These are phyloP conservation scores for Drosophila cognata DNA, from an alignment of 2,888 invertebrate genomes.

Conservation along the genomic window DNA sequence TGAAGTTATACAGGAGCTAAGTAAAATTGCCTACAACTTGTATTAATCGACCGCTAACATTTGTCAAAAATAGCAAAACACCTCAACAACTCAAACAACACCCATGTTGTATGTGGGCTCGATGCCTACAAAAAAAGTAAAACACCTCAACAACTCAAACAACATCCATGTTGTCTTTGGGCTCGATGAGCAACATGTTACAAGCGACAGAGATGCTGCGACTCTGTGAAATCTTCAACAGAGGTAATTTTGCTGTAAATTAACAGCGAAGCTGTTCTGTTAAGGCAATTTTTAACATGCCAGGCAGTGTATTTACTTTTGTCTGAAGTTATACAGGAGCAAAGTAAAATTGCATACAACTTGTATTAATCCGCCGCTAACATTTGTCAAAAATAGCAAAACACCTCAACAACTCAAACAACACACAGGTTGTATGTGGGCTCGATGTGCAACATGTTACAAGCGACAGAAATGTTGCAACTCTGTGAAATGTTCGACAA, in stretches of 20 bases:
- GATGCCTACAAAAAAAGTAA: too few relatives aligned
- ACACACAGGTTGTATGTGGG: background rate
- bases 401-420: background rate
- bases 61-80: background rate
- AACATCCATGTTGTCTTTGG: too few relatives aligned
- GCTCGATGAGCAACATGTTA: too few relatives aligned
- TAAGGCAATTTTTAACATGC: too few relatives aligned
- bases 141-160: too few relatives aligned
- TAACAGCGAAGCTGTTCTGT: too few relatives aligned
- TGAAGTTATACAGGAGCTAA: conserved; percentile 3
- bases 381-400: background rate
- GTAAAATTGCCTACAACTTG: background rate
- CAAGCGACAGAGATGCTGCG: too few relatives aligned
- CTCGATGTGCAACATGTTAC: conserved; percentile 29
- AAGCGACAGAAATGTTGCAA: conserved; percentile 1
- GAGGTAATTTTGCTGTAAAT: too few relatives aligned
- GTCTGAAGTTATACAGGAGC: conserved; percentile 3
- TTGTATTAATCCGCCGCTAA: background rate
- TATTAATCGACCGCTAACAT: background rate
- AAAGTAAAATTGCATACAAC: background rate
- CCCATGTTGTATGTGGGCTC: too few relatives aligned
- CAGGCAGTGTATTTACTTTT: conserved; percentile 6
- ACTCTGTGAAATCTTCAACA: too few relatives aligned
- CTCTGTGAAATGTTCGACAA: background rate
- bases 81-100: too few relatives aligned